Evolutionary conservation across 2,888 invertebrate species (phyloP), one percentile per base, ranked within the genome.

Genomic region (Leucoptera coffeella): DNA sequence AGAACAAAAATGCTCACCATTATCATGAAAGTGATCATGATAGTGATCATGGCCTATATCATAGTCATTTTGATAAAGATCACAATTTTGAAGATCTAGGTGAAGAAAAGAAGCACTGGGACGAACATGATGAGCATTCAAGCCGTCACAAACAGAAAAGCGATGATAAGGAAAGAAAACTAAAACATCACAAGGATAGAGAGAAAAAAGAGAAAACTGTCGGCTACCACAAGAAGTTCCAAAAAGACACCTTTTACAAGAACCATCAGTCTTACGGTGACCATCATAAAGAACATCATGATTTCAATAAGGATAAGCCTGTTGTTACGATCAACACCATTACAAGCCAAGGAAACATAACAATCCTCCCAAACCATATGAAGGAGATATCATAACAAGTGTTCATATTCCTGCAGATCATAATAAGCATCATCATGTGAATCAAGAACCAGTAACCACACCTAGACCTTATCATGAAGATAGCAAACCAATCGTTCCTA

Each of bases 221-320:
- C 27, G 67, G 67, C 7, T 67, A 50, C 43, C 67, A 67, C 45
- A 67, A 67, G 50, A 67, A 67, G 30, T 62, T 62, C 42, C 67
- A 67, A 29, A 67, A 67, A 41, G 67, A 67, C 32, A 46, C 51
- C 44, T 67, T 53, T 57, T 62, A 67, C 36, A 67, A 67, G 43
- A 65, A 67, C 34, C 67, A 67, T 33, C 64, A 67, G 54, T 67
- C 65, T 42, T 64, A 67, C 41, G 67, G 65, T 41, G 67, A 57
- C 38, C 54, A 67, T 31, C 67, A 67, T 31, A 41, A 60, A 8
- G 62, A 60, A 44, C 25, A n/a, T n/a, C n/a, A n/a, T n/a, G n/a
- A n/a, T n/a, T n/a, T n/a, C n/a, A n/a, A n/a, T n/a, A n/a, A n/a
- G n/a, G n/a, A n/a, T n/a, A n/a, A n/a, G n/a, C n/a, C n/a, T n/a